Evolutionary conservation across 2,797 vertebrate species (phyloP), one percentile per base, ranked within the genome.

Genomic region (Carduelis carduelis): DNA sequence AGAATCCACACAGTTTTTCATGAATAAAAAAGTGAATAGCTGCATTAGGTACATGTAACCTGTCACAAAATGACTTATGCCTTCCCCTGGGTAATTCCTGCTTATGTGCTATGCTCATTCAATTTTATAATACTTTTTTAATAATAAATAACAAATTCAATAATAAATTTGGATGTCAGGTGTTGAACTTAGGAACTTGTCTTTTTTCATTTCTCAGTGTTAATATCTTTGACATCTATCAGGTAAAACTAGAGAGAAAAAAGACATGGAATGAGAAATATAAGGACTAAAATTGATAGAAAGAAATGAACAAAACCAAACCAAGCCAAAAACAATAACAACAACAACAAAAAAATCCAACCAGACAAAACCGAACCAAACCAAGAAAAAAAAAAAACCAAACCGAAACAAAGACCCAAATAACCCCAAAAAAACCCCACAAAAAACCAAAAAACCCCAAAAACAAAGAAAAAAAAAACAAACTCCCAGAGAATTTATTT

Each of bases 11-110:
- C n/a, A 87, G 89, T 93, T 95, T 94, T 93, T 92, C 87, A 79
- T 94, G 49, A 96, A 97, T 97, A 97, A 97, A 97, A 94, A 95
- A 85, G 64, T 83, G 92, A 97, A 95, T 93, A 95, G 79, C 77
- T 95, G 68, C 89, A 93, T 96, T 97, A 97, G 96, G 80, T 89
- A 93, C 68, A 90, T 90, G 83, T 93, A 96, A 89, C 52, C 56
- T 97, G 93, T 96, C 97, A 98, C 71, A 95, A 90, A 85, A 69
- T 96, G 82, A 97, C 81, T 91, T 93, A 95, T 74, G 39, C 10
- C 63, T 97, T 95, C 72, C 93, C 83, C 49, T 18, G 9, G 83
- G 95, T 95, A 93, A 90, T 34, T 96, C 24, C 60, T 95, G 79
- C 13, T 24, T 95, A 90, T 92, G 55, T 83, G 41, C 55, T 95